These are phyloP conservation scores for Anguilla pacifica DNA, from an alignment of 2,797 vertebrate genomes.

Conservation along the genomic window DNA sequence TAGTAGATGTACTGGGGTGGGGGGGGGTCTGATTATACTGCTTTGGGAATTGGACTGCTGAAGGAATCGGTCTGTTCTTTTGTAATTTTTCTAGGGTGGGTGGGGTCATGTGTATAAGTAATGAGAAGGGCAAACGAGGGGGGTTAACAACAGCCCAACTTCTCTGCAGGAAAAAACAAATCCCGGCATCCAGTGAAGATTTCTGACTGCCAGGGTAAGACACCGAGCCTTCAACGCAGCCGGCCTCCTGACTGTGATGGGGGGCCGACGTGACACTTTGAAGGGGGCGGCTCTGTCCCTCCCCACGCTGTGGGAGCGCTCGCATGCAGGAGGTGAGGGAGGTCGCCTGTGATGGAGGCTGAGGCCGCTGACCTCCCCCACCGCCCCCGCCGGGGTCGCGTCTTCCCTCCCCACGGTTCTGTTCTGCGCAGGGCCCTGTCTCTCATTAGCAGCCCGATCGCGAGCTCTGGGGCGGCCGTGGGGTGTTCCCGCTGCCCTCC, in stretches of 20 bases:
- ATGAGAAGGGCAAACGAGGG: conserved; percentile 33
- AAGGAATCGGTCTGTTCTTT: conserved; percentile 33
- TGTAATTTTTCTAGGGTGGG: conserved; percentile 31
- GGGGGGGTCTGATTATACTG: conserved; percentile 42
- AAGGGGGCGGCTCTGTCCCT: conserved; percentile 29
- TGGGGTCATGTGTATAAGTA: conserved; percentile 40
- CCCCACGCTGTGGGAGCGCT: conserved; percentile 20
- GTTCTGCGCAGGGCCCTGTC: not conserved
- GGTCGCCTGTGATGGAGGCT: conserved; percentile 42
- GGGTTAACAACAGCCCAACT: not conserved
- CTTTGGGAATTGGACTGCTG: conserved; percentile 40
- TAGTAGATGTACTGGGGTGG: conserved; percentile 22
- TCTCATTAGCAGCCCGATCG: not conserved
- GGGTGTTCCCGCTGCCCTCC: not conserved
- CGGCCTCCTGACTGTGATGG: not conserved
- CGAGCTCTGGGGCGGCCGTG: not conserved
- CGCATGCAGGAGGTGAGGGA: conserved; percentile 30
- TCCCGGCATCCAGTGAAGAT: not conserved
- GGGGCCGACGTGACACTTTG: not conserved
- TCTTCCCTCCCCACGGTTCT: conserved; percentile 27
- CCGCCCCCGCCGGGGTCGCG: conserved; percentile 20
- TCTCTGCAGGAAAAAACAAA: not conserved
- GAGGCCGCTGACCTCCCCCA: conserved; percentile 24
- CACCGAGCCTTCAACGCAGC: no score
- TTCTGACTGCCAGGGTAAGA: not conserved